Percentiles rank a stretch among this genome's conserved stretches.
Evolutionary conservation across 2,888 invertebrate species (phyloP).

Genomic region (Andrena minutula): DNA sequence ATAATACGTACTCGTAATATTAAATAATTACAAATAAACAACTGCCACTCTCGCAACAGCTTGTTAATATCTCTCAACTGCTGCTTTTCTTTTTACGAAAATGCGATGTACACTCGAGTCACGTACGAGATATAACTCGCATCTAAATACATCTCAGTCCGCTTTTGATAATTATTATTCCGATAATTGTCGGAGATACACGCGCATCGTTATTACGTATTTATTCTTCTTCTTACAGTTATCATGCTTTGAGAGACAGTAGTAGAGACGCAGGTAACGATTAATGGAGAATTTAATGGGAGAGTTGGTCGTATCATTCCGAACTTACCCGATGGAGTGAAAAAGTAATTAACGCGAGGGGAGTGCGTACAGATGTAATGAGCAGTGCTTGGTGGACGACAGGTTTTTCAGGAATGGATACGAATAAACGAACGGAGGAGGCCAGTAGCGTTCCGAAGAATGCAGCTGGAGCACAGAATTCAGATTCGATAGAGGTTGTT

Average conservation of each 20-base stretch:
- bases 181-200: neutral
- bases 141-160: neutral
- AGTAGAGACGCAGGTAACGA: neutral
- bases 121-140: neutral
- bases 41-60: neutral
- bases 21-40: neutral
- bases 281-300: neutral
- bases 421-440: conserved; percentile 29
- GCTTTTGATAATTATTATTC: neutral
- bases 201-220: neutral
- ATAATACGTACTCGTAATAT: neutral
- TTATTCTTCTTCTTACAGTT: conserved; percentile 12
- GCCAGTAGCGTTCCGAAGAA: conserved; percentile 36
- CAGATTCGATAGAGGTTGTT: conserved; percentile 78
- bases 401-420: conserved; percentile 73
- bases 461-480: conserved; percentile 55
- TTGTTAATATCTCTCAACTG: neutral
- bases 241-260: neutral
- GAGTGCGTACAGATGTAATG: conserved; percentile 73
- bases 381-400: conserved; percentile 76
- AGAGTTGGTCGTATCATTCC: neutral
- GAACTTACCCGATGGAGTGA: neutral
- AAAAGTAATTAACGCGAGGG: neutral
- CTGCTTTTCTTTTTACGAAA: neutral
- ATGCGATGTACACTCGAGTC: neutral